A percentile compares a stretch with the other conserved stretches of the same genome.
Evolutionary conservation across 2,113 vertebrate genomes (phyloP).

Genomic region (Vidua macroura): DNA sequence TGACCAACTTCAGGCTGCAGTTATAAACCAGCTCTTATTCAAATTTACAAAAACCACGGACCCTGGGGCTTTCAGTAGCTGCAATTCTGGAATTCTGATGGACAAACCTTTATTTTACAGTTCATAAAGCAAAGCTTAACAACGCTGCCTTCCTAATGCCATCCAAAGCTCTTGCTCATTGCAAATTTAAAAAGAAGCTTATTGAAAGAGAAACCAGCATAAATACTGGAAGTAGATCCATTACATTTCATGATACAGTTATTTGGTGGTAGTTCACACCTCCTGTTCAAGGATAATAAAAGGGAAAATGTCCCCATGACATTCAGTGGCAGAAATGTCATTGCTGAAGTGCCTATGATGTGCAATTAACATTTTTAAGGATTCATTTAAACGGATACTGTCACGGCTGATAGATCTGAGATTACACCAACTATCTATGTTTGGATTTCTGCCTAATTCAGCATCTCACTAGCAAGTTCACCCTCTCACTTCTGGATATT

Average conservation of each 20-base stretch:
- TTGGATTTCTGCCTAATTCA: conserved; percentile 35
- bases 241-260: background rate
- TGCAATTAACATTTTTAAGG: conserved; percentile 67
- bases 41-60: background rate
- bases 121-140: conserved; percentile 36
- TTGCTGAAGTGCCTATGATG: conserved; percentile 29
- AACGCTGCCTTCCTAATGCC: background rate
- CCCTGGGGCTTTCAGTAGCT: background rate
- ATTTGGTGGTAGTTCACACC: background rate
- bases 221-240: background rate
- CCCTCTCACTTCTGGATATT: background rate
- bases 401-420: conserved; percentile 40
- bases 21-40: background rate
- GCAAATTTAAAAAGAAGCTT: background rate
- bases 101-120: conserved; percentile 38
- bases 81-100: background rate
- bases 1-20: background rate
- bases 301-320: conserved; percentile 49
- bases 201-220: background rate
- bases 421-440: background rate
- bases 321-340: conserved; percentile 56
- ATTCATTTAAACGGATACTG: conserved; percentile 48
- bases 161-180: background rate
- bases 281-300: conserved; percentile 31
- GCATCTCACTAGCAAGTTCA: background rate